Evolutionary conservation across 2,797 vertebrate species (phyloP), one percentile per base, ranked within the genome.

Genomic region (Melanotaenia parkinsoni): DNA sequence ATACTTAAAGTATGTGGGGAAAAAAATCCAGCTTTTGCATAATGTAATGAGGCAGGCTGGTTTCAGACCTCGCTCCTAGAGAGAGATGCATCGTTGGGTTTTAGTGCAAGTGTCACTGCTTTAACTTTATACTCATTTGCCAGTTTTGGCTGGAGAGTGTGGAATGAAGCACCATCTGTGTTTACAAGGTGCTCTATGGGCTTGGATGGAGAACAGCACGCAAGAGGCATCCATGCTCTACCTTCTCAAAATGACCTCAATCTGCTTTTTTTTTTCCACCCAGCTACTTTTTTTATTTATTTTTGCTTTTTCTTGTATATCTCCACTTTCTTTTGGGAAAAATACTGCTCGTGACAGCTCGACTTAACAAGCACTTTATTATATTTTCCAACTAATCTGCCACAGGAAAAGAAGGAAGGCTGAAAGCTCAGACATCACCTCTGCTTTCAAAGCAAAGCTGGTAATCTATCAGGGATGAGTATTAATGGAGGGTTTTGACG

Each of bases 1-100:
- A 71, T 51, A 40, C 58, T 67, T 68, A 63, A 76, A 32, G 6
- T 60, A 45, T 35, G 60, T 58, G 38, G 67, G 74, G 58, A 83
- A 74, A 82, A 69, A 53, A 83, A 88, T 76, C 75, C 83, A 87
- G 86, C 80, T 81, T 91, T 94, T 95, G 92, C 91, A 93, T 94
- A 90, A 94, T 70, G 83, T 86, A 38, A 91, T 82, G 92, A 93
- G 89, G 88, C 92, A 91, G 90, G 88, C 91, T 93, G 93, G 91
- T 89, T 85, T 88, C 60, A 28, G 76, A 82, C 65, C 72, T 74
- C 67, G 72, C 74, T 75, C 72, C 76, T 63, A 68, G 60, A 79
- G 58, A 58, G 57, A 77, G 67, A 58, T 50, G 14, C 5, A 50
- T 84, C 13, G 58, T 71, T 71, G 74, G 83, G 81, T 72, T 88